phyloP scores from a whole-genome alignment of 1,140 invertebrate species.

The Adelges cooleyi region DNA sequence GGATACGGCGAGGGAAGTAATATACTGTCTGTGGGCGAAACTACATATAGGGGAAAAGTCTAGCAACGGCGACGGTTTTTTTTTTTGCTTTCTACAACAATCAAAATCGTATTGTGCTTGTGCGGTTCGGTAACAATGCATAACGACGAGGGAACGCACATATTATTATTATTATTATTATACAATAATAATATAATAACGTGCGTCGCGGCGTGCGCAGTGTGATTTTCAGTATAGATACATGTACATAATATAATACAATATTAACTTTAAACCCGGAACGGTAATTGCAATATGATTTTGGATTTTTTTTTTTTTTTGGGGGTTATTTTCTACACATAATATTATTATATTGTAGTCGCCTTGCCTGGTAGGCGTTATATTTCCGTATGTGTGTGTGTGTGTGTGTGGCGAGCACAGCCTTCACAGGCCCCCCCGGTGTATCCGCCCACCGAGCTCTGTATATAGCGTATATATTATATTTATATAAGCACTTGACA shows the following conservation, averaged over 20 bases:
- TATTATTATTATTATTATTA: too few species aligned
- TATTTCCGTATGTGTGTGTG: not conserved
- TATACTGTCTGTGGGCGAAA: not conserved
- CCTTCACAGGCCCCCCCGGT: not conserved
- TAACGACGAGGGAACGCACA: not conserved
- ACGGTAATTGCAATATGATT: not conserved
- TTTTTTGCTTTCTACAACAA: not conserved
- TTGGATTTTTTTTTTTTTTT: not conserved
- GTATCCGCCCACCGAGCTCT: conserved; percentile 11
- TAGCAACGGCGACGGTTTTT: not conserved
- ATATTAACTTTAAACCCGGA: not conserved
- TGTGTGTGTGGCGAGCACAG: not conserved
- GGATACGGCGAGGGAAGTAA: not conserved
- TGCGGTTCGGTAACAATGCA: not conserved
- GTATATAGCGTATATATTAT: too few species aligned
- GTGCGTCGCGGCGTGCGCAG: not conserved
- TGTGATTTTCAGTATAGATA: conserved; percentile 20
- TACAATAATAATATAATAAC: too few species aligned
- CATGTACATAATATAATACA: too few species aligned
- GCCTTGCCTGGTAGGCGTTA: conserved; percentile 14
- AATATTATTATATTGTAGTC: not conserved
- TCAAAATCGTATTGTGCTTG: not conserved
- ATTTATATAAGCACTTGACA: conserved; percentile 27
- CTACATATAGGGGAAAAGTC: not conserved
- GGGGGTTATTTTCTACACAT: too few species aligned